phyloP scores from a whole-genome alignment of 2,888 invertebrate species.

The Cheilosia vernalis region DNA sequence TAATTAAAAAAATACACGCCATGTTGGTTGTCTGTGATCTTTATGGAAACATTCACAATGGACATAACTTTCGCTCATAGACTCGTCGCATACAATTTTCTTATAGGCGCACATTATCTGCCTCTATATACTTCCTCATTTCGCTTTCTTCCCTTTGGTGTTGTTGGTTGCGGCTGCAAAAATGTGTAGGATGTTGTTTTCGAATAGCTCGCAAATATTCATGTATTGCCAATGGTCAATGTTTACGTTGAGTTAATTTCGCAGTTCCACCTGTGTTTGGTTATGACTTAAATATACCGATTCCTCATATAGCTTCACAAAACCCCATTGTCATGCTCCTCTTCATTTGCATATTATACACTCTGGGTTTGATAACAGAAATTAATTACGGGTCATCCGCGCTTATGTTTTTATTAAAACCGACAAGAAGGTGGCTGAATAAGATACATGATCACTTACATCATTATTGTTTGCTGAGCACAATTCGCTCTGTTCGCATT shows the following conservation, averaged over 20 bases:
- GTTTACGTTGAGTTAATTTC: neutral
- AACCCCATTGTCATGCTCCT: neutral
- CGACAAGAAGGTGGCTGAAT: constrained; percentile 7
- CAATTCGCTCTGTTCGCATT: neutral
- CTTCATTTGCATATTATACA: neutral
- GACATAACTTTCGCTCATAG: neutral
- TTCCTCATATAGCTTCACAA: neutral
- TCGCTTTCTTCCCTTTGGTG: neutral
- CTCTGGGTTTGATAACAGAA: neutral
- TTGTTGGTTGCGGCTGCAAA: too few species aligned
- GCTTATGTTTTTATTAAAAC: constrained; percentile 5
- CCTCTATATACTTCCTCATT: neutral
- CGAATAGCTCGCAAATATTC: neutral
- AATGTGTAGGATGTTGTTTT: neutral
- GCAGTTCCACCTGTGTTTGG: neutral
- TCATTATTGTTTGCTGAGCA: constrained; percentile 5
- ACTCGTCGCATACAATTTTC: too few species aligned
- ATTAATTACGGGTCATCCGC: constrained; percentile 5
- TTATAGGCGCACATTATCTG: neutral
- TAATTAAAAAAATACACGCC: too few species aligned
- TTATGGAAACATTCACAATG: neutral
- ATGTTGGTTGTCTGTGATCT: neutral
- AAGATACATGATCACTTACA: neutral
- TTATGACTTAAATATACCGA: neutral
- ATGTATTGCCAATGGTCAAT: neutral